Evolutionary conservation across 2,888 invertebrate species (phyloP), one percentile per base, ranked within the genome.

Genomic region (Apotomis capreana): DNA sequence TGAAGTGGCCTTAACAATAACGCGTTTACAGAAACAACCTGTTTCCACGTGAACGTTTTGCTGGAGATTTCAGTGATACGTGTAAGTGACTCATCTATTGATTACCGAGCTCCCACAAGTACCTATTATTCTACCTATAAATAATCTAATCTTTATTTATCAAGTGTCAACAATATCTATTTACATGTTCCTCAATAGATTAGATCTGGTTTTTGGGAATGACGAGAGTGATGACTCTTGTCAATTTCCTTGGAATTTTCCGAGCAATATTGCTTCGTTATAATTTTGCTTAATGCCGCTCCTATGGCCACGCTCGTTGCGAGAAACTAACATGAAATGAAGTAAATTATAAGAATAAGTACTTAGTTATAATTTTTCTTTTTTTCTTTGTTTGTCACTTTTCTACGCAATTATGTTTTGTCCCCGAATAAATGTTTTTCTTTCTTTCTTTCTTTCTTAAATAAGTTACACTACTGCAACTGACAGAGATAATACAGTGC

Each of bases 71-170:
- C 40, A 37, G 58, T 37, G n/a, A 40, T 40, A 40, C 40, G 5
- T 5, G 5, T 40, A 40, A 37, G 37, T 58, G 58, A 58, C 37
- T 58, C 58, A 58, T 37, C 12, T n/a, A 58, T 37, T 58, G 58
- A 58, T 58, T 58, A 58, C 57, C 12, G 10, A 36, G 5, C 12
- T 36, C 36, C 12, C 10, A 12, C 10, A 15, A 26, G 49, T 49
- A 49, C 9, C 5, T 10, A 49, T 40, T 40, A 49, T 49, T 6
- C 8, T 6, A 49, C 49, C 8, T 10, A 54, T 44, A 13, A 54
- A 55, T 65, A 46, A 65, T 57, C 65, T 65, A 12, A 65, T 65
- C 65, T 55, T 8, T 54, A n/a, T 65, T 44, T 57, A 51, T 61
- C 46, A 44, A 55, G 64, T 64, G 55, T 55, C 64, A 55, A 44